Evolutionary conservation across 2,113 vertebrate species (phyloP).

Genomic region (Notiomystis cincta): DNA sequence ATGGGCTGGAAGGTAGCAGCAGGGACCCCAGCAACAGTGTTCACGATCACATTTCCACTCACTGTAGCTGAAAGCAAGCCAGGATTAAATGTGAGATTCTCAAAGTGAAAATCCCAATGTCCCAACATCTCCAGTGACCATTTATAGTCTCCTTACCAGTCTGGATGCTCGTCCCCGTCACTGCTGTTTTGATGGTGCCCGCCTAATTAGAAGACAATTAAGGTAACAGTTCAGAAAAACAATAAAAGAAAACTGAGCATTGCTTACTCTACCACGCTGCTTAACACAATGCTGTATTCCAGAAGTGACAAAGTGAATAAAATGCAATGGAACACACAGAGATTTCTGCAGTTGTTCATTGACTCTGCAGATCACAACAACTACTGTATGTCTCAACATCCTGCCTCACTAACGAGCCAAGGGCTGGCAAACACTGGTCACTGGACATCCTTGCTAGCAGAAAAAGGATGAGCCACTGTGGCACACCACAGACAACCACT

Average conservation of each 20-base stretch:
- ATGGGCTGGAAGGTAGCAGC: constrained; percentile 88
- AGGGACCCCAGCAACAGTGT: constrained; percentile 88
- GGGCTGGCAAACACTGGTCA: neutral
- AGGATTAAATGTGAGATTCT: neutral
- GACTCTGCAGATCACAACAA: neutral
- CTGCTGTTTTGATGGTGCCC: constrained; percentile 88
- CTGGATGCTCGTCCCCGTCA: constrained; percentile 87
- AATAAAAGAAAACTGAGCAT: neutral
- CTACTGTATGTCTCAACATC: neutral
- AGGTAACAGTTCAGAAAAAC: constrained; percentile 5
- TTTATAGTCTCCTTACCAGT: constrained; percentile 74
- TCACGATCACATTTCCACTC: constrained; percentile 93
- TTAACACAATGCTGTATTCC: neutral
- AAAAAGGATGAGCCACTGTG: neutral
- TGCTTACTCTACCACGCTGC: neutral
- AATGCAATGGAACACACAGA: neutral
- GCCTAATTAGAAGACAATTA: constrained; percentile 74
- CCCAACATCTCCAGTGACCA: neutral
- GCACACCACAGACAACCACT: neutral
- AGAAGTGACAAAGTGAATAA: neutral
- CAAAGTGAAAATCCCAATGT: neutral
- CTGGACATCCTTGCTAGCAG: neutral
- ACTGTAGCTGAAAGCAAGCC: constrained; percentile 79
- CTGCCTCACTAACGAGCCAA: neutral
- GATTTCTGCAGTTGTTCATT: neutral